Percentiles rank a stretch among this genome's conserved stretches.
Evolutionary conservation across 2,888 invertebrate genomes (phyloP).

Genomic region (Geophilus truncorum): DNA sequence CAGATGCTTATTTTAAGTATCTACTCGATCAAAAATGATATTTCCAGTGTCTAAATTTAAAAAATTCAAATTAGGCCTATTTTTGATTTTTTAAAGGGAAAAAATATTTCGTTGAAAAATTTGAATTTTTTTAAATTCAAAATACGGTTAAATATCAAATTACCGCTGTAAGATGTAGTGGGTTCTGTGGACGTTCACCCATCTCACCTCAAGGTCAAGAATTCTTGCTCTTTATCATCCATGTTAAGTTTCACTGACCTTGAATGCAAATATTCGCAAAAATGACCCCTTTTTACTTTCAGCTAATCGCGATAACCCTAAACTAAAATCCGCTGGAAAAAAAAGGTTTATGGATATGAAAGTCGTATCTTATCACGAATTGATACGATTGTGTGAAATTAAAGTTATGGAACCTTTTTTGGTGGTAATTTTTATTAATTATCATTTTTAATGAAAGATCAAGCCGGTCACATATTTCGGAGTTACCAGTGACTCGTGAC

Average conservation of each 20-base stretch:
- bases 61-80: too few relatives aligned
- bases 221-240: constrained; percentile 1
- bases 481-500: too few relatives aligned
- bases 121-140: too few relatives aligned
- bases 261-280: constrained; percentile 3
- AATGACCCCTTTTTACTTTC: background rate
- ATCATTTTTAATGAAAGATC: background rate
- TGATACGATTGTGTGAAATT: background rate
- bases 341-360: too few relatives aligned
- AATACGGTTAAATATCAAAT: background rate
- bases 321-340: too few relatives aligned
- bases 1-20: too few relatives aligned
- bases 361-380: background rate
- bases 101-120: too few relatives aligned
- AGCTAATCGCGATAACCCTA: too few relatives aligned
- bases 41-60: too few relatives aligned
- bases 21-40: too few relatives aligned
- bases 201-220: constrained; percentile 6
- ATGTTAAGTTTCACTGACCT: background rate
- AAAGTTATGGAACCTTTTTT: background rate
- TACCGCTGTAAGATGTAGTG: background rate
- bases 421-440: background rate
- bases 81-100: too few relatives aligned
- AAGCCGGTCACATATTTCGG: background rate
- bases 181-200: background rate